These are phyloP conservation scores for Digitonthophagus gazella DNA, from an alignment of 2,888 invertebrate species.

Conservation along the genomic window DNA sequence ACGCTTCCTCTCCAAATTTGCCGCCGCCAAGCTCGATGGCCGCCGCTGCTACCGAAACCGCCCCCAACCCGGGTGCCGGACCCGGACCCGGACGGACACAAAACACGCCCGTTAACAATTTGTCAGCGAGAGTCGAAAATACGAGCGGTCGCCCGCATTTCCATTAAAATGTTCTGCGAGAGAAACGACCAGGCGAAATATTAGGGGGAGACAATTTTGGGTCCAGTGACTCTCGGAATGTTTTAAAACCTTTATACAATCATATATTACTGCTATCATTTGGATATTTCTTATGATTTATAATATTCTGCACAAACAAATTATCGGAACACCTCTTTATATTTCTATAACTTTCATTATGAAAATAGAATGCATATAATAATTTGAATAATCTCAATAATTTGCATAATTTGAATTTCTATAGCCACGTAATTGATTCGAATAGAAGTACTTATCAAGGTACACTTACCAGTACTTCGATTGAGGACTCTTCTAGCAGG, in stretches of 20 bases:
- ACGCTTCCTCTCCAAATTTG: slow-evolving; percentile 32
- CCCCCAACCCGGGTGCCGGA: not conserved
- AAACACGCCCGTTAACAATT: slow-evolving; percentile 15
- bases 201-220: not conserved
- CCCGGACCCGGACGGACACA: slow-evolving; percentile 14
- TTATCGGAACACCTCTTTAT: too few relatives aligned
- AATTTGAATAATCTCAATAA: too few relatives aligned
- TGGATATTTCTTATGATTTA: not conserved
- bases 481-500: too few relatives aligned
- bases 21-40: slow-evolving; percentile 8
- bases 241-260: not conserved
- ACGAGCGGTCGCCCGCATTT: slow-evolving; percentile 1
- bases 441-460: too few relatives aligned
- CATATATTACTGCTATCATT: not conserved
- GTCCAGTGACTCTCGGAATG: not conserved
- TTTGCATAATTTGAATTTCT: too few relatives aligned
- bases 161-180: slow-evolving; percentile 2
- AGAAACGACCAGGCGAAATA: not conserved
- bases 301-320: too few relatives aligned
- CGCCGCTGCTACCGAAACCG: not conserved
- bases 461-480: too few relatives aligned
- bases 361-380: too few relatives aligned
- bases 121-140: slow-evolving; percentile 8
- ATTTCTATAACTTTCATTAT: too few relatives aligned
- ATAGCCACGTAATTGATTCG: too few relatives aligned